Base-by-base conservation (phyloP, 2,797 vertebrate genomes). In the Galaxias olidus region DNA sequence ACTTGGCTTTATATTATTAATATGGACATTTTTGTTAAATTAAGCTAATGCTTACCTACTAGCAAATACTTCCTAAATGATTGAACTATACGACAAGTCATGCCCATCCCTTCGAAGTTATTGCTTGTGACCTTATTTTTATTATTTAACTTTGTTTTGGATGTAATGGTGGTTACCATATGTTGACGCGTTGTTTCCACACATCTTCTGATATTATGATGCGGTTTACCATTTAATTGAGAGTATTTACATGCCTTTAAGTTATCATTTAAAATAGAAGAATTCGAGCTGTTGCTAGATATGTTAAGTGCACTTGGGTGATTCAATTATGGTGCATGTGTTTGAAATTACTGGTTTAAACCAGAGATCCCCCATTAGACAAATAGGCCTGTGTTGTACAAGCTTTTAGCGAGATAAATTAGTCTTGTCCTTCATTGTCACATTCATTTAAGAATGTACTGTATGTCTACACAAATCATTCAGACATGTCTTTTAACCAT, bases 281-380 rank as follows among this genome's bases (percentile, higher is more conserved):
- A 86, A 86, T 76, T 11, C 74, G 86, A 89, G 74, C 77, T 73
- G 64, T 79, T 78, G 77, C 65, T 69, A 65, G 74, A 84, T 80
- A 79, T 84, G 83, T 88, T 87, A 75, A 62, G 82, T 86, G 81
- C 81, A 69, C 77, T 48, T 62, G 69, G 79, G 47, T 74, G 80
- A 85, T 79, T 84, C 75, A 83, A 77, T 83, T 82, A 84, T 78
- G 74, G 79, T 81, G 67, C 76, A 78, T 66, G 69, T 81, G 75
- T 71, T 81, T 84, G 76, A 76, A 82, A 79, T 81, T 74, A 88
- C 78, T 61, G 81, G 68, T 65, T 78, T 86, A 83, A 88, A 91
- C 75, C 44, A 45, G 86, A 91, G 76, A 75, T 61, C 69, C 72
- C 59, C 69, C 70, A 46, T 58, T 63, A 78, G 79, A 72, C 82